phyloP scores from a whole-genome alignment of 2,888 invertebrate genomes.

The Tenodera sinensis region DNA sequence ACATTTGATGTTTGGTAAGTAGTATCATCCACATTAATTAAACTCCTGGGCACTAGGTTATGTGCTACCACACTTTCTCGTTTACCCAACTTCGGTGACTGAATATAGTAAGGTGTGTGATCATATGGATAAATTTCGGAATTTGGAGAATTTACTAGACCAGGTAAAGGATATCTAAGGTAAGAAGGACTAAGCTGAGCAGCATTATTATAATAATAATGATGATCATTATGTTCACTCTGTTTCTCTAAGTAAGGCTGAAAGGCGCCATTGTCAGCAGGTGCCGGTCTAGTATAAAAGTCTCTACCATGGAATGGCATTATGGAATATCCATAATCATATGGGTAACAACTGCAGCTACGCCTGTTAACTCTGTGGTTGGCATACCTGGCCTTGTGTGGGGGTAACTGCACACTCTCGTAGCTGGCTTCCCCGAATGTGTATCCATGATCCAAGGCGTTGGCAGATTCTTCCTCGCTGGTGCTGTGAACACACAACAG shows the following conservation, averaged over 20 bases:
- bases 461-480: not conserved
- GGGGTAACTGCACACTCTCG: not conserved
- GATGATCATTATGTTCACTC: too few relatives aligned
- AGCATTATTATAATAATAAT: too few relatives aligned
- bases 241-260: too few relatives aligned
- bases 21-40: not conserved
- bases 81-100: not conserved
- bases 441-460: not conserved
- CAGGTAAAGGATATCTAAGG: too few relatives aligned
- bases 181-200: too few relatives aligned
- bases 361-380: not conserved
- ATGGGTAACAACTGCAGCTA: not conserved
- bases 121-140: not conserved
- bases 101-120: not conserved
- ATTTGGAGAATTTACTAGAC: not conserved
- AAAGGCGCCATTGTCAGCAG: not conserved
- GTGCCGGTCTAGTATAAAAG: not conserved
- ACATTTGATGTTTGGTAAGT: too few relatives aligned
- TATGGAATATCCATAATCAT: not conserved
- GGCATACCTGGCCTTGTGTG: not conserved
- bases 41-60: not conserved
- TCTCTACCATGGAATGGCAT: not conserved
- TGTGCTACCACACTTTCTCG: not conserved
- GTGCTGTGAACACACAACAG: not conserved
- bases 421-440: not conserved